These are phyloP conservation scores for Galaxias olidus DNA, from an alignment of 2,797 vertebrate genomes.

Conservation along the genomic window DNA sequence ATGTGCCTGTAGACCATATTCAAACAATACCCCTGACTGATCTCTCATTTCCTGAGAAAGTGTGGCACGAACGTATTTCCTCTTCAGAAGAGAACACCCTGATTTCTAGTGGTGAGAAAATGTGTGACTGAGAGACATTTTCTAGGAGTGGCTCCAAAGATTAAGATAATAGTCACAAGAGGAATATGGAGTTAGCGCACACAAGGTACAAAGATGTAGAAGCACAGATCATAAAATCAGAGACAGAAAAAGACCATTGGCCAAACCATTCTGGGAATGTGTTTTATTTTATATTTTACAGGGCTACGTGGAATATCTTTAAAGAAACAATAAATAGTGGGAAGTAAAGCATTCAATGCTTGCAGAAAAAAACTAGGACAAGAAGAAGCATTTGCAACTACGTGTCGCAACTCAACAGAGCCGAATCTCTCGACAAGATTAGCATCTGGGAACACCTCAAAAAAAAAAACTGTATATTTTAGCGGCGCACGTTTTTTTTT, in stretches of 20 bases:
- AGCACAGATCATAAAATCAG: neutral
- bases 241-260: neutral
- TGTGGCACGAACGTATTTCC: neutral
- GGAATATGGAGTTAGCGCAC: neutral
- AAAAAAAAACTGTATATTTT: neutral
- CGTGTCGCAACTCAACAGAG: slow-evolving; percentile 1
- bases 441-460: neutral
- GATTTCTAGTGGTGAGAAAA: neutral
- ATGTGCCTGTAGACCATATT: neutral
- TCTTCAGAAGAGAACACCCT: neutral
- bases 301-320: no score
- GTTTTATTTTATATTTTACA: slow-evolving; percentile 33
- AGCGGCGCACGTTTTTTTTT: neutral
- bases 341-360: neutral
- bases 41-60: slow-evolving; percentile 3
- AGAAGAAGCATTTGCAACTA: slow-evolving; percentile 1
- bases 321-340: slow-evolving; percentile 58
- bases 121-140: slow-evolving; percentile 8
- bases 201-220: neutral
- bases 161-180: neutral
- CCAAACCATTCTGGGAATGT: slow-evolving; percentile 15
- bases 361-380: neutral
- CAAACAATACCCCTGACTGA: slow-evolving; percentile 13
- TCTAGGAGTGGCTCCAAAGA: neutral
- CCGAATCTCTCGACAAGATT: neutral